Percentiles rank a stretch among this genome's conserved stretches.
Evolutionary conservation across 2,113 vertebrate species (phyloP).

Genomic region (Pycnonotus jocosus): DNA sequence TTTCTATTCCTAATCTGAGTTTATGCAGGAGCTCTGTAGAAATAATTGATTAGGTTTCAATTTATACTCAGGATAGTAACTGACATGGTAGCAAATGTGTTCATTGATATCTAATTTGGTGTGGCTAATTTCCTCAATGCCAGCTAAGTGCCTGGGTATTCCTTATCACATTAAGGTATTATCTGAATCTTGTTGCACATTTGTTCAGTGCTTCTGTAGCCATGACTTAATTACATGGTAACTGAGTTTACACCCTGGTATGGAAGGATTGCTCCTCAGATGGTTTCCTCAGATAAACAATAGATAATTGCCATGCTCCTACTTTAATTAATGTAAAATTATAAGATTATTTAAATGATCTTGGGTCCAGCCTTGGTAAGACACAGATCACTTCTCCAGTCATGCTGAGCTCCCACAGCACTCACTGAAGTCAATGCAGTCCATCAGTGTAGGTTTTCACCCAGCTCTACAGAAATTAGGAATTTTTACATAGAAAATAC

Average conservation of each 20-base stretch:
- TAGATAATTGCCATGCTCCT: not conserved
- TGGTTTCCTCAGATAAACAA: not conserved
- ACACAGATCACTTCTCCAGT: not conserved
- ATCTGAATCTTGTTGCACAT: conserved; percentile 16
- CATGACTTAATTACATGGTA: conserved; percentile 31
- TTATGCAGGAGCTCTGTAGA: not conserved
- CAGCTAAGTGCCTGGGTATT: not conserved
- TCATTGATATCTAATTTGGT: conserved; percentile 39
- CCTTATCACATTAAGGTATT: not conserved
- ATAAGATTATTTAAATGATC: not conserved
- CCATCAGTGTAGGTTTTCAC: not conserved
- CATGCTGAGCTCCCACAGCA: not conserved
- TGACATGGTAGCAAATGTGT: not conserved
- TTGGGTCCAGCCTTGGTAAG: not conserved
- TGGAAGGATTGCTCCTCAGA: not conserved
- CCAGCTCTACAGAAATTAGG: not conserved
- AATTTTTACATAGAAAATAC: too few species aligned
- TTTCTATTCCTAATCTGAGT: not conserved
- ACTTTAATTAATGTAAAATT: conserved; percentile 15
- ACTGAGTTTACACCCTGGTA: not conserved
- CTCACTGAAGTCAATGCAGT: not conserved
- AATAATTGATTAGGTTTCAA: conserved; percentile 26
- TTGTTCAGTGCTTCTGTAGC: not conserved
- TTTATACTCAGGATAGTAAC: not conserved
- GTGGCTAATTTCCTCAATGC: conserved; percentile 24